A percentile compares a stretch with the other conserved stretches of the same genome.
These are phyloP conservation scores for Malurus elegans DNA, from an alignment of 2,113 vertebrate species.

Conservation along the genomic window DNA sequence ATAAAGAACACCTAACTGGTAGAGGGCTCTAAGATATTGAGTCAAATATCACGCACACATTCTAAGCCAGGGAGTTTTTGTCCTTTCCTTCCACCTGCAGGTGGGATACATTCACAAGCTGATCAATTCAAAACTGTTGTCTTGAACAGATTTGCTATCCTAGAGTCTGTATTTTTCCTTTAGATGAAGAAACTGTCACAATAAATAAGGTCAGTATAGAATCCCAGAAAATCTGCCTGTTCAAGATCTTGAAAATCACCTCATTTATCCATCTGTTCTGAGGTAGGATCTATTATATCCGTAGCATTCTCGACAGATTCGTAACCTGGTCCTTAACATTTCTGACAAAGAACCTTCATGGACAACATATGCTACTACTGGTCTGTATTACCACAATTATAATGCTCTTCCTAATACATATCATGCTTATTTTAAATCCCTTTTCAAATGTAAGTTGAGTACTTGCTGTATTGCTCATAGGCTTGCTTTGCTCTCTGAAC, in stretches of 20 bases:
- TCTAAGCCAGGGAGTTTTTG: background rate
- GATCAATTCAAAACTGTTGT: background rate
- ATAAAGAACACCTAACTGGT: background rate
- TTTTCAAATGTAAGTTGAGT: background rate
- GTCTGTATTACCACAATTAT: background rate
- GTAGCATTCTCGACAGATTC: background rate
- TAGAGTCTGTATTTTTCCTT: background rate
- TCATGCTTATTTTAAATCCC: background rate
- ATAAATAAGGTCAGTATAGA: background rate
- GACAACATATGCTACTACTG: background rate
- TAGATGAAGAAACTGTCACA: background rate
- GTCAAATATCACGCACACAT: background rate
- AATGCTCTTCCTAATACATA: background rate
- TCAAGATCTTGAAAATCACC: background rate
- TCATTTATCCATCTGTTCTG: background rate
- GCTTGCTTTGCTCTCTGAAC: background rate
- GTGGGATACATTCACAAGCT: background rate
- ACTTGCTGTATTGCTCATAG: background rate
- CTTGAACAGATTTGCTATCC: background rate
- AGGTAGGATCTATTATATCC: background rate
- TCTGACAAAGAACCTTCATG: background rate
- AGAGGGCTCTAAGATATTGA: background rate
- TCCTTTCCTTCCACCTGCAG: background rate
- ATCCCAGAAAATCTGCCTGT: background rate
- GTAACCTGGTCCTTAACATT: background rate